Evolutionary conservation across 2,797 vertebrate species (phyloP).

Genomic region (Arctocebus calabarensis): DNA sequence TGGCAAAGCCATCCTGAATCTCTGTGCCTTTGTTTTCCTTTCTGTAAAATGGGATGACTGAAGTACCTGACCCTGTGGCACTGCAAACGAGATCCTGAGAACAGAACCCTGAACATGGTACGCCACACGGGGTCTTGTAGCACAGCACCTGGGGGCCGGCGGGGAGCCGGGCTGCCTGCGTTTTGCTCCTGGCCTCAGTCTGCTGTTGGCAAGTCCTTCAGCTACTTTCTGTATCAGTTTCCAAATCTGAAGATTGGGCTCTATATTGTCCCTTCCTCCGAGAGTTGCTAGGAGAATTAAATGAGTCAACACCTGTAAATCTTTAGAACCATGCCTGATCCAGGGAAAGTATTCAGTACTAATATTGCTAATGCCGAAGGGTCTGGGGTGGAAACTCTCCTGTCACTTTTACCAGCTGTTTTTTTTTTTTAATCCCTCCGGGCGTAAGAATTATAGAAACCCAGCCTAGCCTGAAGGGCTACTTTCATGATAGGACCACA

Average conservation of each 20-base stretch:
- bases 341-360: not conserved
- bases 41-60: not conserved
- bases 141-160: rapidly evolving
- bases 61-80: rapidly evolving
- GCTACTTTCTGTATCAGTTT: not conserved
- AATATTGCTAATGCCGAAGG: not conserved
- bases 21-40: not conserved
- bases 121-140: rapidly evolving
- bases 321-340: not conserved
- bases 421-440: not conserved
- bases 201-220: not conserved
- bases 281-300: not conserved
- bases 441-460: not conserved
- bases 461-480: not conserved
- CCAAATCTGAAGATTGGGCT: not conserved
- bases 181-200: not conserved
- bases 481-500: not conserved
- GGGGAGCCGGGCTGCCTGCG: not conserved
- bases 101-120: rapidly evolving
- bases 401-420: not conserved
- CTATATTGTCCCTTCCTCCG: not conserved
- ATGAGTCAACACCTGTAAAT: not conserved
- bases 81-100: rapidly evolving
- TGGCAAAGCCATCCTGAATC: not conserved
- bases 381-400: rapidly evolving